Evolutionary conservation across 2,113 vertebrate species (phyloP), one percentile per base, ranked within the genome.

Genomic region (Hippocampus comes): DNA sequence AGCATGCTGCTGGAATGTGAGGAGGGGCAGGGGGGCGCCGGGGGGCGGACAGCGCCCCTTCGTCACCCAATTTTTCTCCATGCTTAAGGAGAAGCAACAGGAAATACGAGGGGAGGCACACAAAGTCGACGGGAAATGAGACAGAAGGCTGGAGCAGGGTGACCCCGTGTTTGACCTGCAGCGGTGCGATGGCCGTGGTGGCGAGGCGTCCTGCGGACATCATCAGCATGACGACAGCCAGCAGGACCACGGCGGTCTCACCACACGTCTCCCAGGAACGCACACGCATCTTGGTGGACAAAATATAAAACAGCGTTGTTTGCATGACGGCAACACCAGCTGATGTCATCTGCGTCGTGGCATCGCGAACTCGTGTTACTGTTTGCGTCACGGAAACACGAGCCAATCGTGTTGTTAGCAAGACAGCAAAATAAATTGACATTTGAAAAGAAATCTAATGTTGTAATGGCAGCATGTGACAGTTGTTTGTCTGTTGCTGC

Each of bases 191-290:
- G 56, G 86, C 87, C 67, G 87, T 86, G 72, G 78, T 85, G 75
- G 93, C 91, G 78, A 93, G 88, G 80, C 90, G 93, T 21, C 91
- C 91, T 53, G 92, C 73, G 18, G 91, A 93, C 75, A 90, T 67
- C 1, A 75, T 78, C 76, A 94, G 69, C 0, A 87, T 89, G 76
- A 91, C 78, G 70, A 92, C 87, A 63, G 89, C 88, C 77, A 93
- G 78, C 72, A 94, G 82, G 77, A 94, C 80, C 85, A 92, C 30
- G 5, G 73, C 74, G 17, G 79, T 83, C 78, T 90, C 91, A 41
- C 70, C 70, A 34, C 75, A 91, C 57, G 83, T 88, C 56, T 89
- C 77, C 88, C 89, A 85, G n/a, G 83, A 90, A 80, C 71, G 86
- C 87, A 84, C 63, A 85, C 80, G 88, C 91, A 94, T 94, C 89